These are phyloP conservation scores for Lycophotia porphyrea DNA, from an alignment of 2,888 invertebrate species.

Conservation along the genomic window DNA sequence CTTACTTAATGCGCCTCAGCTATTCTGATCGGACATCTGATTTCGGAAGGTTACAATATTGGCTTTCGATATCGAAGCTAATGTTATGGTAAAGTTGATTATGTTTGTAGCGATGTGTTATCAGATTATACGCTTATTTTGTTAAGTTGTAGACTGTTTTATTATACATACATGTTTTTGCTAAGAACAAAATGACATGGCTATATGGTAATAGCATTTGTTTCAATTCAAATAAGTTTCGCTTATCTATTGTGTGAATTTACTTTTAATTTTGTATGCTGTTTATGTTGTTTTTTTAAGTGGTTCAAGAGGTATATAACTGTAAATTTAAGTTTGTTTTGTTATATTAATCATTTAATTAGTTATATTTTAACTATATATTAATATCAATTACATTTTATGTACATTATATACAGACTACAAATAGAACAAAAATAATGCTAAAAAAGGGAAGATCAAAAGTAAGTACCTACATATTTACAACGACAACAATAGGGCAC, in stretches of 20 bases:
- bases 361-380: too few species aligned
- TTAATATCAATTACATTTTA: too few species aligned
- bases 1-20: conserved; percentile 86
- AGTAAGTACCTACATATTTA: too few species aligned
- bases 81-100: conserved; percentile 66
- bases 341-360: too few species aligned
- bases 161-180: neutral
- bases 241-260: neutral
- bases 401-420: too few species aligned
- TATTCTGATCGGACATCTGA: conserved; percentile 85
- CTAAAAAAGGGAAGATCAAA: too few species aligned
- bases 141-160: neutral
- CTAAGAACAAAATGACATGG: neutral
- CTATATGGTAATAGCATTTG: neutral
- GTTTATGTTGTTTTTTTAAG: too few species aligned
- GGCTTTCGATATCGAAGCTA: conserved; percentile 72
- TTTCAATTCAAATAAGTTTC: neutral
- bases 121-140: conserved; percentile 20
- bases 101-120: conserved; percentile 35
- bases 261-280: too few species aligned
- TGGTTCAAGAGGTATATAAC: too few species aligned
- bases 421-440: too few species aligned
- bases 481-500: too few species aligned
- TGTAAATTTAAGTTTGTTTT: neutral
- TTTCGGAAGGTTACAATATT: conserved; percentile 81